These are phyloP conservation scores for Rhopalosiphum nymphaeae DNA, from an alignment of 2,888 invertebrate species.

Conservation along the genomic window DNA sequence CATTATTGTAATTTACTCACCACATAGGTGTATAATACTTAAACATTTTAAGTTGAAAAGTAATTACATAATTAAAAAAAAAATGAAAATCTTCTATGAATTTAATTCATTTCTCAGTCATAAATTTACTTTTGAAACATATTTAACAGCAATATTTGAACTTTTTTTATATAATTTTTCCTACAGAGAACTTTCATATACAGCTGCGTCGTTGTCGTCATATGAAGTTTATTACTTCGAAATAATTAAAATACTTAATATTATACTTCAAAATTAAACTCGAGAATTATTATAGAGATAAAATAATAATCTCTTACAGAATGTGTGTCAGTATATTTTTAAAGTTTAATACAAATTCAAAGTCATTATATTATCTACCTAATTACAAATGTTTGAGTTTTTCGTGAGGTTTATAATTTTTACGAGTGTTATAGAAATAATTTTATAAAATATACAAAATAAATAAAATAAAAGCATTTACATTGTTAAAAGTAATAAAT, in stretches of 20 bases:
- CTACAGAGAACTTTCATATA: background rate
- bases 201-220: background rate
- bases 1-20: background rate
- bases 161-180: background rate
- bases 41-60: background rate
- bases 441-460: background rate
- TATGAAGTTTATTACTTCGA: background rate
- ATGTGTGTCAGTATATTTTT: background rate
- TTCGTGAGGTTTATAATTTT: background rate
- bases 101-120: background rate
- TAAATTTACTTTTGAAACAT: background rate
- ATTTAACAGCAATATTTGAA: background rate
- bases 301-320: background rate
- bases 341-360: background rate
- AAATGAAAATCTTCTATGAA: background rate
- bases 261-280: background rate
- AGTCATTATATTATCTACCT: background rate
- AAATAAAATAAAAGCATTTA: background rate
- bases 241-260: constrained; percentile 28
- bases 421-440: background rate
- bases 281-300: background rate
- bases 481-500: background rate
- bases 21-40: background rate
- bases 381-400: background rate
- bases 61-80: background rate